phyloP scores from a whole-genome alignment of 2,888 invertebrate genomes.

The Platycheirus albimanus region DNA sequence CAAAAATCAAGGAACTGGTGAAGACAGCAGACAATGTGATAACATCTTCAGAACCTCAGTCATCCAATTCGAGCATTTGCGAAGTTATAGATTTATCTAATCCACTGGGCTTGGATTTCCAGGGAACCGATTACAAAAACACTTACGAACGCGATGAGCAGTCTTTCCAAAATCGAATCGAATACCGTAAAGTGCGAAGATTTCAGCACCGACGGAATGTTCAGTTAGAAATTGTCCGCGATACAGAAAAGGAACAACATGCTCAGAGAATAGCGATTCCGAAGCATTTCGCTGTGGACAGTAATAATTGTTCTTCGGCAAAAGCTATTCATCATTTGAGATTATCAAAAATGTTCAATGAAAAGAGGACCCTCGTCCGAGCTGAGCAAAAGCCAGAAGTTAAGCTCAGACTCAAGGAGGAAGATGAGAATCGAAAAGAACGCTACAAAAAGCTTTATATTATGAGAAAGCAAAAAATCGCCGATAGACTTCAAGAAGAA shows the following conservation, averaged over 20 bases:
- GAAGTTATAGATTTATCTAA: conserved; percentile 80
- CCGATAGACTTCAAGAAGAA: conserved; percentile 47
- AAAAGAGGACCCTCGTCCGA: conserved; percentile 76
- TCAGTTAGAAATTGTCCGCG: conserved; percentile 74
- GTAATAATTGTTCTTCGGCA: not conserved
- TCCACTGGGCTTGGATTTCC: conserved; percentile 80
- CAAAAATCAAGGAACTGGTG: conserved; percentile 77
- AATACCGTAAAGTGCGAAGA: conserved; percentile 79
- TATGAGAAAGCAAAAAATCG: conserved; percentile 71
- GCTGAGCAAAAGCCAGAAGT: conserved; percentile 78
- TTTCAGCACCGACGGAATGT: conserved; percentile 78
- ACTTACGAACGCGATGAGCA: conserved; percentile 80
- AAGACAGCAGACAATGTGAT: conserved; percentile 80
- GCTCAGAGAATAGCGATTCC: conserved; percentile 77
- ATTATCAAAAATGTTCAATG: not conserved
- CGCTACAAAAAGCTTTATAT: conserved; percentile 79
- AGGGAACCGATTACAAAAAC: conserved; percentile 80
- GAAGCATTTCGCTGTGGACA: conserved; percentile 69
- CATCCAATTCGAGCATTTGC: conserved; percentile 78
- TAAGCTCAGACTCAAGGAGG: conserved; percentile 75
- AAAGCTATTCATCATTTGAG: not conserved
- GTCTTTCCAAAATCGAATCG: conserved; percentile 78
- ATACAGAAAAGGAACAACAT: conserved; percentile 77
- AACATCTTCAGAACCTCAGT: conserved; percentile 77
- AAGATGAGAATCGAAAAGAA: conserved; percentile 75